Conservation (phyloP, 1,140 invertebrate genomes). For the Caenorhabditis latens region DNA sequence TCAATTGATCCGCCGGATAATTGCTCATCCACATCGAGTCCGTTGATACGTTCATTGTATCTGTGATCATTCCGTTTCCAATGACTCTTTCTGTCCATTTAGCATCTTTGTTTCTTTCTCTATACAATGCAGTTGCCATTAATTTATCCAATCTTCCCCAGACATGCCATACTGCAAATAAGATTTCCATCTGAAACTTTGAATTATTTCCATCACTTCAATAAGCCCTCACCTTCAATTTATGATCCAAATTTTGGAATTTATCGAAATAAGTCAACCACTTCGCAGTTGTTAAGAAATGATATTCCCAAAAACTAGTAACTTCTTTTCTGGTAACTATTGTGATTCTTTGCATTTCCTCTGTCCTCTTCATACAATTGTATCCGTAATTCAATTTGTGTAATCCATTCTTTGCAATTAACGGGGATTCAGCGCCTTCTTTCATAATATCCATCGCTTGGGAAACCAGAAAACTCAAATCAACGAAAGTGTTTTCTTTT, state of each 20-base stretch:
- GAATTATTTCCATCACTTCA: not conserved
- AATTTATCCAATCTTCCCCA: constrained; percentile 24
- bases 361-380: not conserved
- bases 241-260: not conserved
- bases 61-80: not conserved
- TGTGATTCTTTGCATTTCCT: not conserved
- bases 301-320: constrained; percentile 14
- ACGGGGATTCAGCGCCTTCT: not conserved
- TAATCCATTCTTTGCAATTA: not conserved
- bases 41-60: not conserved
- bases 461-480: not conserved
- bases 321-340: constrained; percentile 6
- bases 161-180: constrained; percentile 1
- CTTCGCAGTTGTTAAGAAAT: not conserved
- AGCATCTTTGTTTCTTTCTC: not conserved
- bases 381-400: constrained; percentile 9
- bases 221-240: not conserved
- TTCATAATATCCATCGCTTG: constrained; percentile 25
- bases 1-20: not conserved
- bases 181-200: not conserved
- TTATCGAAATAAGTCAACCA: constrained; percentile 34
- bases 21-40: constrained; percentile 13
- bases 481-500: not conserved
- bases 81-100: not conserved
- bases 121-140: constrained; percentile 1